These are phyloP conservation scores for Odontophorus gujanensis DNA, from an alignment of 2,113 vertebrate species.

Conservation along the genomic window DNA sequence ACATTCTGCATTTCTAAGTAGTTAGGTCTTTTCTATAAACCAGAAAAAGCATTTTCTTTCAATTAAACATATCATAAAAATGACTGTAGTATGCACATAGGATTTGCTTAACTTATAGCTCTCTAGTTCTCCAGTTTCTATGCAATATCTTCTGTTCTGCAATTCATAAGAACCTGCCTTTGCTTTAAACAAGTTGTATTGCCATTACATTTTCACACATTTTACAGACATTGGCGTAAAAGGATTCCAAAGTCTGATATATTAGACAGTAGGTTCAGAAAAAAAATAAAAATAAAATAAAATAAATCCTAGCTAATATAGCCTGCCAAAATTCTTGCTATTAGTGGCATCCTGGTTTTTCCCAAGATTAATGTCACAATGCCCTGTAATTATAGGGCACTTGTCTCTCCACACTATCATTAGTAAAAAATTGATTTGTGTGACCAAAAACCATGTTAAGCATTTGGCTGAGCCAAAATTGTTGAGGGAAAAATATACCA, in stretches of 20 bases:
- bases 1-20: not conserved
- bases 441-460: not conserved
- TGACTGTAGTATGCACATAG: not conserved
- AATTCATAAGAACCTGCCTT: not conserved
- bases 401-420: not conserved
- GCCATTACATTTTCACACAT: not conserved
- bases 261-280: not conserved
- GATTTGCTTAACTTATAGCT: not conserved
- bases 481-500: not conserved
- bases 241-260: not conserved
- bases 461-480: conserved; percentile 7
- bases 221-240: not conserved
- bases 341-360: conserved; percentile 3
- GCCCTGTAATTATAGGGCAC: not conserved
- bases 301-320: not conserved
- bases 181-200: not conserved
- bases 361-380: not conserved
- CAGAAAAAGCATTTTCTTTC: not conserved
- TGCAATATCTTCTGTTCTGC: not conserved
- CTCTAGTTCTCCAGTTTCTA: not conserved
- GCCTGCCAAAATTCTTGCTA: conserved; percentile 1
- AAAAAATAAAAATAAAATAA: not conserved
- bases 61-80: not conserved
- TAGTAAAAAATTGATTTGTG: conserved; percentile 16
- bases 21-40: not conserved